phyloP scores from a whole-genome alignment of 2,888 invertebrate species.

The Buathra laborator region DNA sequence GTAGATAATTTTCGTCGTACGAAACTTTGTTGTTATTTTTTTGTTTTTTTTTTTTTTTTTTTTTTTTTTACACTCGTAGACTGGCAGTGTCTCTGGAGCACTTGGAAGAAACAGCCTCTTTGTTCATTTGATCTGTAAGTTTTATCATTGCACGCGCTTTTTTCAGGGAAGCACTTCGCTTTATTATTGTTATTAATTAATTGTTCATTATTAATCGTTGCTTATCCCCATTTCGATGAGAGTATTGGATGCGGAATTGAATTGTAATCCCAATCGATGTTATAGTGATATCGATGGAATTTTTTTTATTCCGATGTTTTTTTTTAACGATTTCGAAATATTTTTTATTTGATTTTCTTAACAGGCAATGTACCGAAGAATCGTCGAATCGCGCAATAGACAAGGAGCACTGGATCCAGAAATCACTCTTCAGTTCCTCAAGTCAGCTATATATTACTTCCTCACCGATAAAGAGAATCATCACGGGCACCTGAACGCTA shows the following conservation, averaged over 20 bases:
- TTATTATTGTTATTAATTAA: conserved; percentile 58
- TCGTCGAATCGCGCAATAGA: conserved; percentile 91
- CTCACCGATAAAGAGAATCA: conserved; percentile 95
- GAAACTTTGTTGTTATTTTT: conserved; percentile 61
- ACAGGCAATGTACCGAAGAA: conserved; percentile 94
- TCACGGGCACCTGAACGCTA: conserved; percentile 94
- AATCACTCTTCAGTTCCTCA: conserved; percentile 95
- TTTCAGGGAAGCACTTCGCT: conserved; percentile 67
- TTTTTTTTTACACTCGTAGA: conserved; percentile 65
- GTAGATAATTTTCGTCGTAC: conserved; percentile 30
- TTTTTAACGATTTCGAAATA: not conserved
- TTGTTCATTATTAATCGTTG: too few relatives aligned
- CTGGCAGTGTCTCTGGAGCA: conserved; percentile 72
- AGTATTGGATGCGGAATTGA: too few relatives aligned
- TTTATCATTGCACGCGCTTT: conserved; percentile 74
- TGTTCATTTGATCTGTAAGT: conserved; percentile 73
- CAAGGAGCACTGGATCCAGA: conserved; percentile 94
- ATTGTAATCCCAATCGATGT: conserved; percentile 23
- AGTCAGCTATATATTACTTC: conserved; percentile 97
- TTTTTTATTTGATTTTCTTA: conserved; percentile 73
- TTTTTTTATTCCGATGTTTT: not conserved
- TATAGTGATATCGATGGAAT: conserved; percentile 2
- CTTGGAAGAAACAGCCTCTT: conserved; percentile 84
- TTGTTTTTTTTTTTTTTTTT: conserved; percentile 44
- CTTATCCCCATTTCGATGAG: too few relatives aligned